Conservation (phyloP, 2,797 vertebrate species). For the Loriculus beryllinus region DNA sequence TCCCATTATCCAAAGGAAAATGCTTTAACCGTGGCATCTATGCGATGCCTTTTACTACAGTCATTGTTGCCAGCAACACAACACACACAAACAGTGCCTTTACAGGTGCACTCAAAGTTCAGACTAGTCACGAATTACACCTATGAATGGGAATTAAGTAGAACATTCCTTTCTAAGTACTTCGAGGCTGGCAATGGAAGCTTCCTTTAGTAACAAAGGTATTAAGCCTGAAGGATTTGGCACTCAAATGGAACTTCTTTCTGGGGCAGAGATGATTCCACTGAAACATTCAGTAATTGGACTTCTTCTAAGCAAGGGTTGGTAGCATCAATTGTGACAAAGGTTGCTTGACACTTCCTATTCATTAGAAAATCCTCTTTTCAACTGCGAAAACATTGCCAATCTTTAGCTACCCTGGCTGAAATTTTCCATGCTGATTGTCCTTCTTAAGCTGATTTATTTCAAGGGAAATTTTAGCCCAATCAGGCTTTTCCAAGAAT, state of each 20-base stretch:
- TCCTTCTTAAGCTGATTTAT: background rate
- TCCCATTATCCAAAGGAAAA: background rate
- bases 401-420: background rate
- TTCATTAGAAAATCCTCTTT: slow-evolving; percentile 35
- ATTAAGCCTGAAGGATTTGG: slow-evolving; percentile 59
- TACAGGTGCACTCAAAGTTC: slow-evolving; percentile 63
- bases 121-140: slow-evolving; percentile 46
- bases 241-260: slow-evolving; percentile 29
- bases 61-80: slow-evolving; percentile 28
- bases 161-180: slow-evolving; percentile 63
- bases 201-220: slow-evolving; percentile 26
- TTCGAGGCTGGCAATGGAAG: slow-evolving; percentile 10
- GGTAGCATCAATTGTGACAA: slow-evolving; percentile 42
- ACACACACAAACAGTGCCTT: slow-evolving; percentile 31
- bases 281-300: slow-evolving; percentile 57
- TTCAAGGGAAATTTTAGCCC: background rate
- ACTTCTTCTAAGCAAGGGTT: slow-evolving; percentile 34
- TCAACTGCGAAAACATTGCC: slow-evolving; percentile 17
- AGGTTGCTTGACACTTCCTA: slow-evolving; percentile 41
- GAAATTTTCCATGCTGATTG: slow-evolving; percentile 53
- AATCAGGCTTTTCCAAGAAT: background rate
- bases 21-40: background rate
- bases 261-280: slow-evolving; percentile 42
- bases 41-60: background rate
- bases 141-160: slow-evolving; percentile 46